phyloP scores from a whole-genome alignment of 2,797 vertebrate species.

The Oreonectes daqikongensis region DNA sequence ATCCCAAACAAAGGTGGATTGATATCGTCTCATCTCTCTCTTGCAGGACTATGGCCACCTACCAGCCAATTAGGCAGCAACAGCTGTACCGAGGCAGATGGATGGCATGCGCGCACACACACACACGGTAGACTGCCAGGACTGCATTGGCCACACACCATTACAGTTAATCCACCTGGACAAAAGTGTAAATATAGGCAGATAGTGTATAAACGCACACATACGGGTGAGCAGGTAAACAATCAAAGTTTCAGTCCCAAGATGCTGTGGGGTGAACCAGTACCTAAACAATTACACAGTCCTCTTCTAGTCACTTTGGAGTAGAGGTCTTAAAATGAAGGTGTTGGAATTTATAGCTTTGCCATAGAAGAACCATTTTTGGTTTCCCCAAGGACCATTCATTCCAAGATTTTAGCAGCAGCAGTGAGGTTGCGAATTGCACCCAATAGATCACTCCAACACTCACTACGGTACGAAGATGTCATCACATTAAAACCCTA shows the following conservation, averaged over 20 bases:
- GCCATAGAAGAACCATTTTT: no score
- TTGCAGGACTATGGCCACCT: slow-evolving; percentile 66
- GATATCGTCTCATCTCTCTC: slow-evolving; percentile 56
- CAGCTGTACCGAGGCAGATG: slow-evolving; percentile 74
- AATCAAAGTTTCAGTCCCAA: not conserved
- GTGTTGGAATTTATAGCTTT: no score
- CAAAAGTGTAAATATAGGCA: slow-evolving; percentile 14
- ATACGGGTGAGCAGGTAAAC: slow-evolving; percentile 6
- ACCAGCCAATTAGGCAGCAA: slow-evolving; percentile 77
- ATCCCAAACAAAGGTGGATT: slow-evolving; percentile 64
- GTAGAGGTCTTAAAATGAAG: not conserved
- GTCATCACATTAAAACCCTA: no score
- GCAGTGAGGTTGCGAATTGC: no score
- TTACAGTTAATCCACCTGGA: not conserved
- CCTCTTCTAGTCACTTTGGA: not conserved
- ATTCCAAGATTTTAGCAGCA: no score
- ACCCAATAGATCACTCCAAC: no score
- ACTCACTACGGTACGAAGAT: no score
- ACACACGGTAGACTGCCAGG: not conserved
- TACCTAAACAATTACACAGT: not conserved
- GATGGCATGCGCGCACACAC: slow-evolving; percentile 37
- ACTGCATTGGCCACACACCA: not conserved
- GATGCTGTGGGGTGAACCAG: not conserved
- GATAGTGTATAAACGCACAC: not conserved
- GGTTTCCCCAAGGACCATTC: no score